These are phyloP conservation scores for Ceyx melanurus DNA, from an alignment of 2,113 vertebrate species.

Conservation along the genomic window DNA sequence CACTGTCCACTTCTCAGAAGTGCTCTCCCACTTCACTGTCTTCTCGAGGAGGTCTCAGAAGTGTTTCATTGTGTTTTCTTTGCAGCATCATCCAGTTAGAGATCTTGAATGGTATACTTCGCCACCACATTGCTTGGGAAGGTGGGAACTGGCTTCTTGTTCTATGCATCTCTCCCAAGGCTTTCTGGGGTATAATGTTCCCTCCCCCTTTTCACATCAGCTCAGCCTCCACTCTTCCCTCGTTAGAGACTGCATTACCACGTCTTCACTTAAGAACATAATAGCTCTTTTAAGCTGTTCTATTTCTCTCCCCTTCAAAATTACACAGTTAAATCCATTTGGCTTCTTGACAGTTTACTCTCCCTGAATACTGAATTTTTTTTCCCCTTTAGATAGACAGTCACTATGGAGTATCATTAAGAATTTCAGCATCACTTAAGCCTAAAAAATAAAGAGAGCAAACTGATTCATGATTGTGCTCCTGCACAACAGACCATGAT, in stretches of 20 bases:
- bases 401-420: not conserved
- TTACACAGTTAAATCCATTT: not conserved
- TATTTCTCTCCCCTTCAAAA: not conserved
- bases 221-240: not conserved
- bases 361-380: not conserved
- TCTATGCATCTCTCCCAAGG: not conserved
- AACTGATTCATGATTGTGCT: not conserved
- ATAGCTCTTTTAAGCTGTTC: not conserved
- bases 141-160: not conserved
- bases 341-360: not conserved
- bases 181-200: rapidly evolving
- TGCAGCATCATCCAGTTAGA: not conserved
- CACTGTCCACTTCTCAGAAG: not conserved
- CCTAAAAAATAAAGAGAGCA: not conserved
- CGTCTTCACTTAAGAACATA: not conserved
- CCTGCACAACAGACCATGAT: not conserved
- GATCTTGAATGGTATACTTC: not conserved
- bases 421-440: not conserved
- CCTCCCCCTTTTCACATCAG: not conserved
- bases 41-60: not conserved
- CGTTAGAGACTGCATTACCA: not conserved
- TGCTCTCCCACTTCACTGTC: rapidly evolving
- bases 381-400: not conserved
- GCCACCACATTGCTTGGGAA: not conserved
- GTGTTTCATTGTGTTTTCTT: not conserved